phyloP scores from a whole-genome alignment of 2,888 invertebrate genomes.

The Nymphalis urticae region DNA sequence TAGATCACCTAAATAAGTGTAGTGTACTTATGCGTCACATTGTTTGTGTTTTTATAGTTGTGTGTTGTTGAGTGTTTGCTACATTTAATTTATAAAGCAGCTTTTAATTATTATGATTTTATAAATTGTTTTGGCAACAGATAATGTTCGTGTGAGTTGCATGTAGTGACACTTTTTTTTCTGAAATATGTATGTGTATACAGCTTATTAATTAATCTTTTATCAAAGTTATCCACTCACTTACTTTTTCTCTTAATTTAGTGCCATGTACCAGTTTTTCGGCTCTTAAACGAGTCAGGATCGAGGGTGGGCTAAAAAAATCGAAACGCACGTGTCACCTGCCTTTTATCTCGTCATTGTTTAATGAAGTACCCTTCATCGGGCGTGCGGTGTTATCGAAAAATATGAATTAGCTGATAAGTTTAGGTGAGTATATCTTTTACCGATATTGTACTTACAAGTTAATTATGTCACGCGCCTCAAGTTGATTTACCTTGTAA shows the following conservation, averaged over 20 bases:
- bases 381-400: constrained; percentile 43
- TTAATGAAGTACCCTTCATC: constrained; percentile 48
- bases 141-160: too few species aligned
- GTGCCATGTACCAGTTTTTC: constrained; percentile 15
- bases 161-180: too few species aligned
- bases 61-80: too few species aligned
- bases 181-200: too few species aligned
- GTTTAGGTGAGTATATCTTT: neutral
- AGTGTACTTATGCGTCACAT: constrained; percentile 18
- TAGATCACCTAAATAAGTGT: constrained; percentile 38
- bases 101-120: too few species aligned
- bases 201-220: neutral
- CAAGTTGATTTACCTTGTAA: too few species aligned
- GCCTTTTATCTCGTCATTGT: constrained; percentile 63
- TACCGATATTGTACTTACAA: neutral
- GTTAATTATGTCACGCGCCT: too few species aligned
- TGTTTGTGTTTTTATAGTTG: constrained; percentile 7
- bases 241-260: neutral
- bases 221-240: neutral
- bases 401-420: constrained; percentile 42
- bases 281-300: constrained; percentile 51
- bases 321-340: constrained; percentile 70
- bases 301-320: constrained; percentile 61
- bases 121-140: too few species aligned
- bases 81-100: too few species aligned